Percentiles rank a stretch among this genome's conserved stretches.
These are phyloP conservation scores for Lontra canadensis DNA, from an alignment of 2,113 vertebrate species.

Conservation along the genomic window DNA sequence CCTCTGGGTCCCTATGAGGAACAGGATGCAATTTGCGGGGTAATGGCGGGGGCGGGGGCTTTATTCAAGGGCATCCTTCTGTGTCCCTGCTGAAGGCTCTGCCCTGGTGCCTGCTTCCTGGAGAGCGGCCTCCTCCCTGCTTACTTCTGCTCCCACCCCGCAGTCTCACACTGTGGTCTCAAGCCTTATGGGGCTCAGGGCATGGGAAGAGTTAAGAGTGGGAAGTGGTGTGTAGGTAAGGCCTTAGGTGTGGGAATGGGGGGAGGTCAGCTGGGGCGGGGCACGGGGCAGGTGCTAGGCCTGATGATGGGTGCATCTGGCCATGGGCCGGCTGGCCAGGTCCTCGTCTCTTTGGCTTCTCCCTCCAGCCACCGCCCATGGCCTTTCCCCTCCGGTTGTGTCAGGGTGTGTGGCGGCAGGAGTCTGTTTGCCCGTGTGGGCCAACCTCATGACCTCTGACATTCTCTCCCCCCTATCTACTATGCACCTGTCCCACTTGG, in stretches of 20 bases:
- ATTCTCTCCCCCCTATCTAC: background rate
- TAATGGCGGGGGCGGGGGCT: background rate
- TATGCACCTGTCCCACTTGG: background rate
- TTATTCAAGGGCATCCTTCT: background rate
- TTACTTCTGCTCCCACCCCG: background rate
- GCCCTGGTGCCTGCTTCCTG: background rate
- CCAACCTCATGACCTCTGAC: background rate
- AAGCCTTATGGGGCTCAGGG: background rate
- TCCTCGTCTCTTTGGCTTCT: background rate
- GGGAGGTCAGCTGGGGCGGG: too few relatives aligned
- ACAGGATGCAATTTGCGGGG: background rate
- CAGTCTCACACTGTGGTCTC: background rate
- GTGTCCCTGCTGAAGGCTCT: background rate
- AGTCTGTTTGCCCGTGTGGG: background rate
- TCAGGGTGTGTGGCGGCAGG: background rate
- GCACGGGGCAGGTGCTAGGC: background rate
- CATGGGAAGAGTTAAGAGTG: background rate
- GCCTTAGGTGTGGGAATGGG: background rate
- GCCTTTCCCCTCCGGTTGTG: conserved; percentile 10
- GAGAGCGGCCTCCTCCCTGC: background rate
- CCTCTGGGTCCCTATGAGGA: background rate
- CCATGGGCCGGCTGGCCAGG: background rate
- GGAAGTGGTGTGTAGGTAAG: background rate
- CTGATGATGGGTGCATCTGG: fast-evolving
- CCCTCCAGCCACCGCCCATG: background rate